phyloP scores from a whole-genome alignment of 2,888 invertebrate genomes.

The Leucoptera coffeella region DNA sequence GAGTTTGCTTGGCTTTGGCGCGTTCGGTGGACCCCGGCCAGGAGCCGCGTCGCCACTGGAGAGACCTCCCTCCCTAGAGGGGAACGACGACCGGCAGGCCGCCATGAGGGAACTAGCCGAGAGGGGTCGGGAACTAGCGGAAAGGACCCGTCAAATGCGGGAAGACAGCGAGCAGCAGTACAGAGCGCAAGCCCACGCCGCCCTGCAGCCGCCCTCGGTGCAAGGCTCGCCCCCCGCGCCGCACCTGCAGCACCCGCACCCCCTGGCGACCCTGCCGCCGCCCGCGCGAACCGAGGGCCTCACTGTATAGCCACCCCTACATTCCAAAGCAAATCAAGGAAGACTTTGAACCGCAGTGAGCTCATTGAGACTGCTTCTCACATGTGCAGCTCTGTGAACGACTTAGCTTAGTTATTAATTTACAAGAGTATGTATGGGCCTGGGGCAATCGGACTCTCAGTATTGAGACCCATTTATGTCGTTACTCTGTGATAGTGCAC shows the following conservation, averaged over 20 bases:
- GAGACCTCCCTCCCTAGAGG: conserved; percentile 36
- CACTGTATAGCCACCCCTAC: conserved; percentile 54
- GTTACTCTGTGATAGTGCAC: conserved; percentile 52
- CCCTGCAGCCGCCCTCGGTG: conserved; percentile 26
- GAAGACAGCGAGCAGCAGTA: conserved; percentile 39
- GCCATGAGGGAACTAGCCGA: conserved; percentile 49
- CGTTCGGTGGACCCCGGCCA: conserved; percentile 53
- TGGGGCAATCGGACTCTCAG: conserved; percentile 42
- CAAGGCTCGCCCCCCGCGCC: conserved; percentile 31
- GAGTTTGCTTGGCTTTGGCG: conserved; percentile 70
- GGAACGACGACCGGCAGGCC: conserved; percentile 37
- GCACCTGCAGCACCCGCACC: conserved; percentile 34
- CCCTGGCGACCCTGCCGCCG: conserved; percentile 57
- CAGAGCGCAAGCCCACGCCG: conserved; percentile 27
- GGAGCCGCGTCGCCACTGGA: conserved; percentile 50
- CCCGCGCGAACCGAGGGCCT: conserved; percentile 65
- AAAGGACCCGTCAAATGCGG: conserved; percentile 44
- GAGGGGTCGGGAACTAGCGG: conserved; percentile 46
- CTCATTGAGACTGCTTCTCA: too few species aligned
- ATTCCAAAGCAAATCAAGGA: conserved; percentile 28
- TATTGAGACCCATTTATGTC: conserved; percentile 38
- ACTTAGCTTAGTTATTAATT: conserved; percentile 40
- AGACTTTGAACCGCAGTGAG: conserved; percentile 1
- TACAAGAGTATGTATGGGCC: conserved; percentile 47
- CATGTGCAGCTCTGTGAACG: too few species aligned